Evolutionary conservation across 2,797 vertebrate species (phyloP).

Genomic region (Neopelma chrysocephalum): DNA sequence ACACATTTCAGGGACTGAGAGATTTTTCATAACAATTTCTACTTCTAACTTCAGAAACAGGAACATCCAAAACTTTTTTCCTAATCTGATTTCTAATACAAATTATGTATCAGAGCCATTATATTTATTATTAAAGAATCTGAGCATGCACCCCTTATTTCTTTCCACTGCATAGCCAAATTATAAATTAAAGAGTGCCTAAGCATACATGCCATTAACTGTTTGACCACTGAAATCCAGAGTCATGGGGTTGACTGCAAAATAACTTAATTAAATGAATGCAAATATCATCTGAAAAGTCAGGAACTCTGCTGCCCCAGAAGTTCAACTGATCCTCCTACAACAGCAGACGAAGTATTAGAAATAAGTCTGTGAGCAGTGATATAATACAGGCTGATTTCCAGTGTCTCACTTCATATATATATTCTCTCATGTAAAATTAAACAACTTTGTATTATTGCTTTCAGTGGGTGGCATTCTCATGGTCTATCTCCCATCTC

Average conservation of each 20-base stretch:
- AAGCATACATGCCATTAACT: background rate
- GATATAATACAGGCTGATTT: background rate
- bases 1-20: background rate
- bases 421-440: background rate
- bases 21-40: background rate
- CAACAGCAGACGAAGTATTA: background rate
- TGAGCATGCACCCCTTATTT: background rate
- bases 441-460: background rate
- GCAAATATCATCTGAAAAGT: background rate
- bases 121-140: background rate
- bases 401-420: background rate
- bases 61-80: background rate
- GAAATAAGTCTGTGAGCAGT: background rate
- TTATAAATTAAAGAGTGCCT: background rate
- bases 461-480: background rate
- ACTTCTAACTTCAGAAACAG: background rate
- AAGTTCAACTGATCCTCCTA: background rate
- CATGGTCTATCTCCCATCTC: background rate
- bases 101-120: background rate
- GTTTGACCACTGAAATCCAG: background rate
- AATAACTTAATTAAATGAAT: background rate
- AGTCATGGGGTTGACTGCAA: background rate
- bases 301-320: background rate
- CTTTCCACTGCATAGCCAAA: background rate
- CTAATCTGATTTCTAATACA: background rate